Percentiles rank a stretch among this genome's conserved stretches.
phyloP scores from a whole-genome alignment of 1,140 invertebrate genomes.

The Theocolax elegans region DNA sequence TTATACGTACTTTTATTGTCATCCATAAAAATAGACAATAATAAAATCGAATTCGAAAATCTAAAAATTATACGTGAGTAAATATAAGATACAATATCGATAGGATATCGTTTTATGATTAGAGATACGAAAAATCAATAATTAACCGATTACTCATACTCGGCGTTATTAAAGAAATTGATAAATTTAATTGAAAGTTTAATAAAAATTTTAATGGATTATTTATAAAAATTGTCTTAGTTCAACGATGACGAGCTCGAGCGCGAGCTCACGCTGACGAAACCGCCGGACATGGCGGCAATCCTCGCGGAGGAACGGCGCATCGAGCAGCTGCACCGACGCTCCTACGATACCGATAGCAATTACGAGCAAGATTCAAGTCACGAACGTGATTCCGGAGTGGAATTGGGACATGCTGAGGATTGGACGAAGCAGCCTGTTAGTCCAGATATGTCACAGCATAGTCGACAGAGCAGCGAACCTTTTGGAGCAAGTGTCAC shows the following conservation, averaged over 20 bases:
- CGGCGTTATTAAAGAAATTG: too few species aligned
- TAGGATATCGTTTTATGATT: too few species aligned
- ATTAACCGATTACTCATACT: too few species aligned
- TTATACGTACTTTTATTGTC: too few species aligned
- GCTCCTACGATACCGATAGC: constrained; percentile 69
- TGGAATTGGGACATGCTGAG: constrained; percentile 73
- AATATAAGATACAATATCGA: too few species aligned
- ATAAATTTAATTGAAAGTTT: too few species aligned
- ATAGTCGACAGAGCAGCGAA: constrained; percentile 83
- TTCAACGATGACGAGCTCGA: constrained; percentile 75
- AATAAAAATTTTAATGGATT: too few species aligned
- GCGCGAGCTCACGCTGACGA: constrained; percentile 74
- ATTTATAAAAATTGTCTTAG: too few species aligned
- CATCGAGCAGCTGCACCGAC: constrained; percentile 76
- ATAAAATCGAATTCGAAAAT: too few species aligned
- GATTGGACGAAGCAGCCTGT: constrained; percentile 71
- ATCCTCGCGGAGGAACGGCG: constrained; percentile 83
- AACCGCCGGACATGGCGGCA: constrained; percentile 82
- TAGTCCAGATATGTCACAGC: constrained; percentile 74
- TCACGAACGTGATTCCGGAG: constrained; percentile 77
- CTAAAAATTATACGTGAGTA: too few species aligned
- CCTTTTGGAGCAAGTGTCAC: constrained; percentile 73
- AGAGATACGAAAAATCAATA: too few species aligned
- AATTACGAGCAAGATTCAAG: constrained; percentile 67
- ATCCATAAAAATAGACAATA: too few species aligned